phyloP scores from a whole-genome alignment of 2,113 vertebrate genomes.

The Desmodus rotundus region DNA sequence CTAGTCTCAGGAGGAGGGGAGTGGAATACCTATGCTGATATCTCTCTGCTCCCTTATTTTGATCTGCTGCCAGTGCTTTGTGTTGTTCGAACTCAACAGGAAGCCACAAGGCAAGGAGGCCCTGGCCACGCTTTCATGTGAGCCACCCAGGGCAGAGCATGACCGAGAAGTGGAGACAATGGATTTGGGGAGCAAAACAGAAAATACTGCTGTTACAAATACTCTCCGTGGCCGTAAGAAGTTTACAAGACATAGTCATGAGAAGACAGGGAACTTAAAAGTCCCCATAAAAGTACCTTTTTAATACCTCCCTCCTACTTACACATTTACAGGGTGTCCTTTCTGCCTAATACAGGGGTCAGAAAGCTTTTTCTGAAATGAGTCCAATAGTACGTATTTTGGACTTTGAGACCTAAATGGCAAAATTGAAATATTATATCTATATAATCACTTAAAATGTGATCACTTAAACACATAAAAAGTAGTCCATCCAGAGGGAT shows the following conservation, averaged over 20 bases:
- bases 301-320: not conserved
- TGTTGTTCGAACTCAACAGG: not conserved
- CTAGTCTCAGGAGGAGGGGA: not conserved
- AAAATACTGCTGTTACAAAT: not conserved
- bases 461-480: not conserved
- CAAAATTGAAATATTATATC: not conserved
- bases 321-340: not conserved
- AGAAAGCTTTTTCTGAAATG: not conserved
- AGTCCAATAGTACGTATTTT: not conserved
- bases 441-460: not conserved
- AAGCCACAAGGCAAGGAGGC: not conserved
- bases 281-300: not conserved
- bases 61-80: not conserved
- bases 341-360: not conserved
- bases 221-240: not conserved
- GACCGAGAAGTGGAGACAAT: not conserved
- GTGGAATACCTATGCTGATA: not conserved
- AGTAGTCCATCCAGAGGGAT: not conserved
- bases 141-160: not conserved
- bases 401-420: not conserved
- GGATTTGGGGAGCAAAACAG: not conserved
- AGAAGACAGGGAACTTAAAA: slow-evolving; percentile 18
- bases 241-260: not conserved
- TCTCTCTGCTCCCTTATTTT: not conserved
- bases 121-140: not conserved